Evolutionary conservation across 2,113 vertebrate genomes (phyloP).

Genomic region (Passer montanus): DNA sequence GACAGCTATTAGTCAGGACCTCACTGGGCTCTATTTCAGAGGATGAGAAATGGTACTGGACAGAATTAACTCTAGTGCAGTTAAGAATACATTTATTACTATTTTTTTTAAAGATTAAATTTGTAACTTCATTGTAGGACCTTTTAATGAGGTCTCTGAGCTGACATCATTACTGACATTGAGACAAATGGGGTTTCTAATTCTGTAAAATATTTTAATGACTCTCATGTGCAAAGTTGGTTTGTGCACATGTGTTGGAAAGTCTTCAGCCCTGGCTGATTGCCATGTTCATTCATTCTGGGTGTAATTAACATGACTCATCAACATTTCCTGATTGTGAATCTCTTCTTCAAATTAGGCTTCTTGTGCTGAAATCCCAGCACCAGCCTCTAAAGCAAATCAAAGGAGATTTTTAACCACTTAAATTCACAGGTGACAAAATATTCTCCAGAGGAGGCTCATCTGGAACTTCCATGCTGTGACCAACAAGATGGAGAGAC

Average conservation of each 20-base stretch:
- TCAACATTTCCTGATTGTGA: neutral
- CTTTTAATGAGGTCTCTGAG: neutral
- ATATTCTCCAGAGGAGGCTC: neutral
- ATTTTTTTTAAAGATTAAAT: neutral
- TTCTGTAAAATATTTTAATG: neutral
- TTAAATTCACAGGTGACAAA: neutral
- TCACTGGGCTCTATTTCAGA: neutral
- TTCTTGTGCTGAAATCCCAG: neutral
- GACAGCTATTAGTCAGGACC: neutral
- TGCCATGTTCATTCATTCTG: neutral
- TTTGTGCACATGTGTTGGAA: neutral
- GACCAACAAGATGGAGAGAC: neutral
- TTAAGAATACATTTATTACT: neutral
- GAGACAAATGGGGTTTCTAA: neutral
- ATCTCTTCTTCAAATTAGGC: neutral
- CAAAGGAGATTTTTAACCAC: neutral
- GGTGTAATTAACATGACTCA: slow-evolving; percentile 4
- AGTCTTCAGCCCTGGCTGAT: neutral
- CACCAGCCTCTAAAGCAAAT: neutral
- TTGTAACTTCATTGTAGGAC: neutral
- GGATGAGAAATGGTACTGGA: neutral
- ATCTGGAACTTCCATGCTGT: neutral
- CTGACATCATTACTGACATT: neutral
- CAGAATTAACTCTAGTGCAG: neutral
- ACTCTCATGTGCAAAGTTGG: neutral